Conservation (phyloP, 2,888 invertebrate species). For the Arenicola marina region DNA sequence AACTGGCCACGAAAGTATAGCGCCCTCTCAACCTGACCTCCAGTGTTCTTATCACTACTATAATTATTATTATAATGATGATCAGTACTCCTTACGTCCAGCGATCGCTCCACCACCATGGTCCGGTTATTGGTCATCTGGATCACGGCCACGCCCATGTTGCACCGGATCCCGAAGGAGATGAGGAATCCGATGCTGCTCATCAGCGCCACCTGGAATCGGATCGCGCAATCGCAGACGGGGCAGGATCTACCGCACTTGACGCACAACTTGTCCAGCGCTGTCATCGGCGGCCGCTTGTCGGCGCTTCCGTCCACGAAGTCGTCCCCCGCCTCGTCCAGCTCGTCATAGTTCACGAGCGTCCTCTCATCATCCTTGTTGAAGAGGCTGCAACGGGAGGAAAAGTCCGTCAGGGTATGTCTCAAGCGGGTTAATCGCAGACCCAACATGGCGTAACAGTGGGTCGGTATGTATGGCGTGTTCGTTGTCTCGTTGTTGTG, state of each 20-base stretch:
- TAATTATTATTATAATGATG: too few relatives aligned
- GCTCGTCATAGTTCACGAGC: conserved; percentile 52
- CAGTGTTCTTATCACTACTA: too few relatives aligned
- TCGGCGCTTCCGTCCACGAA: conserved; percentile 1
- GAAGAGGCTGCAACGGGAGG: conserved; percentile 14
- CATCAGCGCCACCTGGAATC: conserved; percentile 61
- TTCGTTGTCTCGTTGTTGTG: too few relatives aligned
- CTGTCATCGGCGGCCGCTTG: background rate
- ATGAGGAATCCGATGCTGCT: conserved; percentile 64
- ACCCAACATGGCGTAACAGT: too few relatives aligned
- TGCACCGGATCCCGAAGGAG: conserved; percentile 89
- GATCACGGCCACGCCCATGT: conserved; percentile 96
- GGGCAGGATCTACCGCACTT: conserved; percentile 8
- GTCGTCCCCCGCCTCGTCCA: conserved; percentile 49
- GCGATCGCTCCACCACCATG: background rate
- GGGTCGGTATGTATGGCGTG: too few relatives aligned
- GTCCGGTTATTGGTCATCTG: conserved; percentile 66
- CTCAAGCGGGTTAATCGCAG: too few relatives aligned
- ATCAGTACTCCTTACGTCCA: too few relatives aligned
- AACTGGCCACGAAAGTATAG: too few relatives aligned
- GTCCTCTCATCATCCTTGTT: conserved; percentile 50
- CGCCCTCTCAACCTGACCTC: too few relatives aligned
- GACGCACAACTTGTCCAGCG: conserved; percentile 4
- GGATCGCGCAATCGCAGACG: conserved; percentile 41
- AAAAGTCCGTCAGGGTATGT: too few relatives aligned